phyloP scores from a whole-genome alignment of 2,113 vertebrate genomes.

The Ancistrus triradiatus region DNA sequence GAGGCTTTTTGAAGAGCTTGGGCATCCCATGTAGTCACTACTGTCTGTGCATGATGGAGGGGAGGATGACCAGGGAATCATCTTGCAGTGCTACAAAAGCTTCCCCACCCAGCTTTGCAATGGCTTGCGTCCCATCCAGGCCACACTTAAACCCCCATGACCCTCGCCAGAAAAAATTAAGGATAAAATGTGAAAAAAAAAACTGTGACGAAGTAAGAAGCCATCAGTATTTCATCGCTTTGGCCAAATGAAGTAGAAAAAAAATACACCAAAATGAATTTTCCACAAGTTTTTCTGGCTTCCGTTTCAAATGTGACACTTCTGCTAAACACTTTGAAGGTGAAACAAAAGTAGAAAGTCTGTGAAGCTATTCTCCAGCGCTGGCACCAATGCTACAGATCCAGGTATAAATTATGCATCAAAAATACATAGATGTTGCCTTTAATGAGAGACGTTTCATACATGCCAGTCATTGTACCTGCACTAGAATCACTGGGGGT shows the following conservation, averaged over 20 bases:
- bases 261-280: slow-evolving; percentile 37
- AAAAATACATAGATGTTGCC: slow-evolving; percentile 72
- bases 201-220: too few species aligned
- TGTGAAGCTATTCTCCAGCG: slow-evolving; percentile 63
- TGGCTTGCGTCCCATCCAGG: too few species aligned
- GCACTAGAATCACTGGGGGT: slow-evolving; percentile 66
- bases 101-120: too few species aligned
- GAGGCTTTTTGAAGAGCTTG: too few species aligned
- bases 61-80: too few species aligned
- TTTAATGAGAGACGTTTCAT: slow-evolving; percentile 70
- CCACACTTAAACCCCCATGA: too few species aligned
- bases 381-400: slow-evolving; percentile 62
- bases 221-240: too few species aligned
- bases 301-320: slow-evolving; percentile 36
- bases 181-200: too few species aligned
- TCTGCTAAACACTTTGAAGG: slow-evolving; percentile 62
- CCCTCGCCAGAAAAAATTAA: too few species aligned
- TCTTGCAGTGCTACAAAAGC: too few species aligned
- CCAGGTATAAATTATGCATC: slow-evolving; percentile 74
- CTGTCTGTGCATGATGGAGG: too few species aligned
- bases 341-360: slow-evolving; percentile 52
- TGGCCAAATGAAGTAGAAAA: slow-evolving; percentile 37
- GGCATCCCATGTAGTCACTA: too few species aligned
- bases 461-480: slow-evolving; percentile 66
- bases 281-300: slow-evolving; percentile 29